These are phyloP conservation scores for Brachynemurus nebulosus DNA, from an alignment of 2,888 invertebrate genomes.

Conservation along the genomic window DNA sequence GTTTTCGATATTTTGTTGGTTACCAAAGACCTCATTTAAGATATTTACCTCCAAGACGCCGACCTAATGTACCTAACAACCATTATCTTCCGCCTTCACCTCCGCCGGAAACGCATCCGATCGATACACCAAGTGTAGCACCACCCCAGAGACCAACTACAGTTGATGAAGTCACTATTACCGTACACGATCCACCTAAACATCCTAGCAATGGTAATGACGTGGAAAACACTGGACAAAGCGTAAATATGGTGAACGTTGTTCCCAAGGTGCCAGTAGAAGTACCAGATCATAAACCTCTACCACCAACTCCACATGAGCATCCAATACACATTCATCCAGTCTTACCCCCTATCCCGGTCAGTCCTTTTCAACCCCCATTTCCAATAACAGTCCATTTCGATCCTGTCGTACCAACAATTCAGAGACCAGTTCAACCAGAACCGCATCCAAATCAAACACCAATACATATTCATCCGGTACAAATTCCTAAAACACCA, in stretches of 20 bases:
- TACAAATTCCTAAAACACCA: not conserved
- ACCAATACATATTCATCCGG: too few species aligned
- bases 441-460: too few species aligned
- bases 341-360: not conserved
- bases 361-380: not conserved
- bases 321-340: not conserved
- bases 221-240: not conserved
- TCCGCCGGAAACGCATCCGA: not conserved
- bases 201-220: not conserved
- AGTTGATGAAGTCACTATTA: not conserved
- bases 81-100: not conserved
- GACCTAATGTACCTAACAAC: not conserved
- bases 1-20: constrained; percentile 4
- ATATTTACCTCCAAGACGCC: constrained; percentile 1
- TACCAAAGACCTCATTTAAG: not conserved
- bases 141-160: constrained; percentile 3
- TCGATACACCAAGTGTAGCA: not conserved
- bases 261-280: not conserved
- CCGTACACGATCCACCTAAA: not conserved
- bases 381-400: not conserved
- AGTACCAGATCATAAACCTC: not conserved
- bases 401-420: too few species aligned
- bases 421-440: not conserved
- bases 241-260: not conserved
- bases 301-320: not conserved